Evolutionary conservation across 2,113 vertebrate genomes (phyloP).

Genomic region (Trichomycterus rosablanca): DNA sequence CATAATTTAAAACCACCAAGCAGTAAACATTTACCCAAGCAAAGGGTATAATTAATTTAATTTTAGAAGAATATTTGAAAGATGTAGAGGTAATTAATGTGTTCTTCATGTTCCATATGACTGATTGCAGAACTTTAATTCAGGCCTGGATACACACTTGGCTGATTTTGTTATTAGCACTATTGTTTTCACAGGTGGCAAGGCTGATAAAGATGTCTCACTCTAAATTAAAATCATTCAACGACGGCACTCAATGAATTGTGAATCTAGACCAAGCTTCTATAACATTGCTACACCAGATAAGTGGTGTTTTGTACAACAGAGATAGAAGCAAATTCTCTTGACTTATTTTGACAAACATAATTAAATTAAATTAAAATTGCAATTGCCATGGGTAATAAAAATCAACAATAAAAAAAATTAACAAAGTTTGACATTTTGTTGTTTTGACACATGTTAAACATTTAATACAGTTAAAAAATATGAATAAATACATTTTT

Average conservation of each 20-base stretch:
- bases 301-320: background rate
- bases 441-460: no score
- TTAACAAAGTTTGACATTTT: no score
- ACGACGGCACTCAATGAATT: background rate
- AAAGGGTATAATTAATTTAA: constrained; percentile 6
- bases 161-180: constrained; percentile 36
- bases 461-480: no score
- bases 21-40: background rate
- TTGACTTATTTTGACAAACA: background rate
- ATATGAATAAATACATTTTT: no score
- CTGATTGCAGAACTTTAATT: constrained; percentile 31
- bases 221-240: constrained; percentile 18
- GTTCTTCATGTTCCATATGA: constrained; percentile 13
- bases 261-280: background rate
- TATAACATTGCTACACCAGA: background rate
- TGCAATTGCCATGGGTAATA: no score
- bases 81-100: constrained; percentile 16
- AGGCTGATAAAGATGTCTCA: constrained; percentile 12
- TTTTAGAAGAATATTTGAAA: constrained; percentile 1
- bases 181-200: constrained; percentile 23
- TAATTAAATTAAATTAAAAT: no score
- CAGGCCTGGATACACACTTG: constrained; percentile 22
- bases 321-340: background rate
- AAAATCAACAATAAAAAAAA: no score
- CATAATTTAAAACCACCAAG: no score